Evolutionary conservation across 2,888 invertebrate genomes (phyloP).

Genomic region (Ormyrus labotus): DNA sequence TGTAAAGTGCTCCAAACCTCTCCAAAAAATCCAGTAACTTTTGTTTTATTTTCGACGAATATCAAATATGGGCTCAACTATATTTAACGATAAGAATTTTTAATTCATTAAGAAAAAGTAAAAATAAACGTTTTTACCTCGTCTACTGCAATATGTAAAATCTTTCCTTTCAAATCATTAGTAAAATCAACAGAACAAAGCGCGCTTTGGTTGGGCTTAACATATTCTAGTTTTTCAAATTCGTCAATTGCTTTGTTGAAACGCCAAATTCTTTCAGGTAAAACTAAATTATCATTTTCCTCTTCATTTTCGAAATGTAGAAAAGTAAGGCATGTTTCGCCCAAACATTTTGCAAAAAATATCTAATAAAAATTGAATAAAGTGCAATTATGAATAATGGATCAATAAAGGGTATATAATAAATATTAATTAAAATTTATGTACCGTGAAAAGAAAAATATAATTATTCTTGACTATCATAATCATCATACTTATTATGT

Average conservation of each 20-base stretch:
- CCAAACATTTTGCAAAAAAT: not conserved
- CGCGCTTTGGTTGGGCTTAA: constrained; percentile 58
- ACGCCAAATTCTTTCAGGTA: constrained; percentile 59
- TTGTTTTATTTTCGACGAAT: constrained; percentile 63
- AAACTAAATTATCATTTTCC: constrained; percentile 10
- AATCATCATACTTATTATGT: no score
- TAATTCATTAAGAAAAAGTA: not conserved
- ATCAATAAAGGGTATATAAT: no score
- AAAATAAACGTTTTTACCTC: constrained; percentile 60
- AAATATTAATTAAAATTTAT: no score
- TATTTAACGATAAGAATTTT: not conserved
- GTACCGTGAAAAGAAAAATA: no score
- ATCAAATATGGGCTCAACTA: constrained; percentile 73
- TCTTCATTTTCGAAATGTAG: constrained; percentile 20
- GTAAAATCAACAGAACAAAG: constrained; percentile 62
- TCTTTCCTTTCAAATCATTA: constrained; percentile 65
- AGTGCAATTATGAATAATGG: no score
- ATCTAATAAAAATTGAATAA: constrained; percentile 12
- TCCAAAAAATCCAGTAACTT: constrained; percentile 73
- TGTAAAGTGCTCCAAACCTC: constrained; percentile 74
- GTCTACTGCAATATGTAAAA: constrained; percentile 68
- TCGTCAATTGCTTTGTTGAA: constrained; percentile 59
- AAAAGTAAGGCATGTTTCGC: constrained; percentile 43
- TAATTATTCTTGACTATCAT: no score
- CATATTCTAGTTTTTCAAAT: constrained; percentile 55